These are phyloP conservation scores for Acrocyrtus sp. DNA, from an alignment of 2,888 invertebrate genomes.

Conservation along the genomic window DNA sequence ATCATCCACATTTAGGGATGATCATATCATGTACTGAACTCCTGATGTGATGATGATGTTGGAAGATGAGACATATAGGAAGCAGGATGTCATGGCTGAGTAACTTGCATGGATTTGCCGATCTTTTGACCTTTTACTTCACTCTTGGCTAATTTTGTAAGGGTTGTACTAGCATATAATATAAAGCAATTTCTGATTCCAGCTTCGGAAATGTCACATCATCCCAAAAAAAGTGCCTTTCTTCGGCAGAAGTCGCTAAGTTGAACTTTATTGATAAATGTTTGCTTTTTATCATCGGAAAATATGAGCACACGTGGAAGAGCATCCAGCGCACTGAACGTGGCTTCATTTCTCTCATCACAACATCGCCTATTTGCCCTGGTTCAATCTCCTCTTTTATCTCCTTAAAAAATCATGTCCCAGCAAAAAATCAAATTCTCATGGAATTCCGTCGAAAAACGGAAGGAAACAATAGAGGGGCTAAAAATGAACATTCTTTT, in stretches of 20 bases:
- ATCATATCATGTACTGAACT: too few species aligned
- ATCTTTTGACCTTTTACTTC: constrained; percentile 60
- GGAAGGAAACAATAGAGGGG: constrained; percentile 34
- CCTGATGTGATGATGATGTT: constrained; percentile 3
- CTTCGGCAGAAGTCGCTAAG: too few species aligned
- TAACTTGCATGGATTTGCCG: constrained; percentile 61
- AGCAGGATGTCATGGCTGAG: constrained; percentile 57
- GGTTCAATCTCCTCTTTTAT: too few species aligned
- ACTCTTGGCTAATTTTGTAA: constrained; percentile 49
- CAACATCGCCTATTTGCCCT: too few species aligned
- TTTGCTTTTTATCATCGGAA: background rate
- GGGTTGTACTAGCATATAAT: constrained; percentile 43
- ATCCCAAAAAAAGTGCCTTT: constrained; percentile 1
- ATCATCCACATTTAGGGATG: too few species aligned
- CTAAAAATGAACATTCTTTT: background rate
- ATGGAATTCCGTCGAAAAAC: constrained; percentile 17
- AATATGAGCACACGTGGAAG: background rate
- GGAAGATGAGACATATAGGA: constrained; percentile 46
- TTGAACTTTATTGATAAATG: constrained; percentile 27
- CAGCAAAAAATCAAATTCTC: constrained; percentile 25
- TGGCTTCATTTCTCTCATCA: background rate
- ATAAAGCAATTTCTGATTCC: constrained; percentile 29
- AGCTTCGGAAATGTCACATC: constrained; percentile 45
- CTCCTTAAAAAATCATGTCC: too few species aligned
- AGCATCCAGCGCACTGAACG: background rate